Evolutionary conservation across 2,797 vertebrate genomes (phyloP).

Genomic region (Melanotaenia parkinsoni): DNA sequence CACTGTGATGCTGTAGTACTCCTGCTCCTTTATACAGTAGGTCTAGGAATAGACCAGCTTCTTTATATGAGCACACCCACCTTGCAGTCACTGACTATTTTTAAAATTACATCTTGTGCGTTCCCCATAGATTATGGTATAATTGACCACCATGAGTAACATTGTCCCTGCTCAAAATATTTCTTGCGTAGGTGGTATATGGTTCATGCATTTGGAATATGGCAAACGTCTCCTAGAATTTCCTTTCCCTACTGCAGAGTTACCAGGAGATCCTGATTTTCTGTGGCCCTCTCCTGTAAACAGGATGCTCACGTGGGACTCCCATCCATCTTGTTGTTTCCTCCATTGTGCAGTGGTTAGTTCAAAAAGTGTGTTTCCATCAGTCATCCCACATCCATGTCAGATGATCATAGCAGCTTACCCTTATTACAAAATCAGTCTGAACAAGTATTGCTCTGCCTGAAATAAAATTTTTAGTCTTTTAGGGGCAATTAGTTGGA

Average conservation of each 20-base stretch:
- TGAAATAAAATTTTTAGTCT: not conserved
- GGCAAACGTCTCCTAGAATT: constrained; percentile 32
- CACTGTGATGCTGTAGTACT: constrained; percentile 44
- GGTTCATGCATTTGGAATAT: constrained; percentile 45
- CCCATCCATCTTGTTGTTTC: constrained; percentile 60
- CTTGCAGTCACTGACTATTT: constrained; percentile 47
- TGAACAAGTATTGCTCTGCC: constrained; percentile 49
- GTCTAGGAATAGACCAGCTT: constrained; percentile 67
- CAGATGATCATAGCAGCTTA: constrained; percentile 47
- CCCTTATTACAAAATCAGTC: constrained; percentile 49
- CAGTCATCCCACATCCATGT: constrained; percentile 40
- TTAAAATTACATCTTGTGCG: constrained; percentile 45
- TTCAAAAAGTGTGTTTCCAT: constrained; percentile 29
- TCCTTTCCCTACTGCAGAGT: constrained; percentile 29
- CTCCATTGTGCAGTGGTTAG: constrained; percentile 37
- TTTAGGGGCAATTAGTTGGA: constrained; percentile 42
- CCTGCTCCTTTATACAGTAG: constrained; percentile 51
- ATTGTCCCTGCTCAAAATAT: constrained; percentile 51
- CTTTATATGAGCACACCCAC: constrained; percentile 58
- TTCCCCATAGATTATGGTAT: constrained; percentile 52
- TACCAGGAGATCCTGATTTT: constrained; percentile 33
- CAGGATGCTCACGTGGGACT: constrained; percentile 72
- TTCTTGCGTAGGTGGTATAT: constrained; percentile 44
- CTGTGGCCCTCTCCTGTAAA: constrained; percentile 57
- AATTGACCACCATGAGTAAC: constrained; percentile 64